Base-by-base conservation (phyloP, 1,140 invertebrate genomes). In the Drosophila quadrilineata region DNA sequence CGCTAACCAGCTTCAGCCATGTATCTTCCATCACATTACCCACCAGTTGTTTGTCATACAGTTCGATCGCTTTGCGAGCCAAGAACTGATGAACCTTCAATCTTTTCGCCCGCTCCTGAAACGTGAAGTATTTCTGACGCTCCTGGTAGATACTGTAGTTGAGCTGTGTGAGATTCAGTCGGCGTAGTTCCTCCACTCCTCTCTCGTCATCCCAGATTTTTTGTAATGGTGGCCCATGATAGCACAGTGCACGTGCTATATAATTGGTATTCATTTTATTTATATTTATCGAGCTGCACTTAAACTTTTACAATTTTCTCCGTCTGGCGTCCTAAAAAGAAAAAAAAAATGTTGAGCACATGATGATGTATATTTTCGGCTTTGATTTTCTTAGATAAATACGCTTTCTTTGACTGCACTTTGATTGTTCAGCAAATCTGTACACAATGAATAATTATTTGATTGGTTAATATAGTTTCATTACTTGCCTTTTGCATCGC, bases 191-290 rank as follows among this genome's bases (percentile, higher is more conserved):
- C 46, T 93, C 92, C 76, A 95, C 93, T 58, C 95, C 94, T 75
- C 94, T 91, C 77, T 96, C 95, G 16, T 92, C 92, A 79, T 96
- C 95, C 95, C 95, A 96, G 63, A 95, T 92, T 90, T 96, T 96
- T 89, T 95, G 94, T 68, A 96, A 90, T 74, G 95, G 95, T 75
- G 95, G 94, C 0, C 95, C 95, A 91, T 96, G 95, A 87, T 94
- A 96, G 90, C 95, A 94, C 63, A 96, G 91, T 43, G 94, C 92
- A 80, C 94, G 93, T 74, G 92, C 91, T 77, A 96, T 92, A 19
- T 87, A 80, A 14, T 84, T 77, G 2, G 60, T 22, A 53, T 89
- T 88, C 88, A 89, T 12, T 35, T 19, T 24, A 6, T 29, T 1
- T 3, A 9, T 6, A 12, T 26, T 6, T 3, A 19, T 1, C 16